Evolutionary conservation across 2,797 vertebrate genomes (phyloP), one percentile per base, ranked within the genome.

Genomic region (Leuciscus waleckii): DNA sequence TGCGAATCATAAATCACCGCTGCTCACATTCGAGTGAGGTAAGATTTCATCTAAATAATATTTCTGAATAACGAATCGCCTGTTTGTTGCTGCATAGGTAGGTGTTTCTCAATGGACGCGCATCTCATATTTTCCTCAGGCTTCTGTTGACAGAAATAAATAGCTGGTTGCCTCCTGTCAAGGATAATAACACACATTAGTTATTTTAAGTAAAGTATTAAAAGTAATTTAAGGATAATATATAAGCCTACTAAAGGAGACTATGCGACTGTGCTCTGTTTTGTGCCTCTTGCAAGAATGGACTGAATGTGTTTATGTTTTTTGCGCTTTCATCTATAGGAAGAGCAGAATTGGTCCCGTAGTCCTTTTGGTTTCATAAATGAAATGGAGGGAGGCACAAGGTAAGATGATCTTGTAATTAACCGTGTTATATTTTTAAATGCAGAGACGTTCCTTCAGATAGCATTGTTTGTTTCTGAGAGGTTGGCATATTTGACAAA

Each of bases 71-170:
- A 14, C 37, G n/a, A 71, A 46, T 61, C 1, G 69, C 16, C 39
- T 35, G 65, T 35, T 35, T 79, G 32, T 56, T 80, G 39, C 51
- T 70, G 51, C 29, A 46, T 23, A 54, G 29, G 67, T 46, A 23
- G 61, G 82, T 39, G 82, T 49, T 76, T 76, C 71, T 26, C 46
- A 76, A 32, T 54, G 39, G 67, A 80, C 51, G 69, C 67, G 41
- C 32, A 49, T 73, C 0, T 73, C 21, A 63, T 10, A 41, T 84
- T 78, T 46, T 58, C 23, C 29, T 26, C 49, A 71, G 56, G 37
- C 68, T 65, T 80, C 56, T 80, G 83, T 79, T 80, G 77, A 73
- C 84, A 80, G 23, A 39, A 74, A 80, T 29, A 39, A 74, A 73
- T 41, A 63, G 7, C 51, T 17, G 49, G 8, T 10, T 54, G 10